Conservation (phyloP, 2,113 vertebrate genomes). For the Dasyprocta punctata region DNA sequence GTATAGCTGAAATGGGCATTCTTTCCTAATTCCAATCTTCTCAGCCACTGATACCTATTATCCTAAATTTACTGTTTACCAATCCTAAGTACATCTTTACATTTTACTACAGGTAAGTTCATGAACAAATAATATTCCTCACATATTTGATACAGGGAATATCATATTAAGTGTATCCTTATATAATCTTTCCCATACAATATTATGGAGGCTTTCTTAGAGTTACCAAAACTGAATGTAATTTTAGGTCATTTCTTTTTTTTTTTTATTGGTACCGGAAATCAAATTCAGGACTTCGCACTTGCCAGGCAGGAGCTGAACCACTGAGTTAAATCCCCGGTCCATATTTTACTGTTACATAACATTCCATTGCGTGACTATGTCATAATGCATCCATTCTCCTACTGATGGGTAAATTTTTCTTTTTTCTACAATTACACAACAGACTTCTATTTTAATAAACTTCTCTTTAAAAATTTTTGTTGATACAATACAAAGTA, state of each 20-base stretch:
- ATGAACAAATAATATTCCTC: neutral
- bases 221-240: neutral
- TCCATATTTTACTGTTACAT: neutral
- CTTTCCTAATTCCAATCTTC: neutral
- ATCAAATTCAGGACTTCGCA: too few relatives aligned
- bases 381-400: neutral
- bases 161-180: neutral
- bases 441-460: neutral
- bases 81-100: neutral
- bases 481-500: neutral
- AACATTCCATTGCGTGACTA: neutral
- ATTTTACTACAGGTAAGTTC: neutral
- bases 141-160: neutral
- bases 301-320: too few relatives aligned
- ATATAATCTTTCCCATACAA: neutral
- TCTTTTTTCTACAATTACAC: neutral
- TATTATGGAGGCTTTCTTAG: neutral
- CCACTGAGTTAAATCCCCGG: too few relatives aligned
- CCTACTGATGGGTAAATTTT: neutral
- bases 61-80: neutral
- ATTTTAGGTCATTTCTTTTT: neutral
- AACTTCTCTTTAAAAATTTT: neutral
- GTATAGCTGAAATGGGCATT: neutral
- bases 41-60: neutral
- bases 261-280: too few relatives aligned